Evolutionary conservation across 53 echinoderm and acorn worm species (phyloP).

Genomic region (Apostichopus leukothele): DNA sequence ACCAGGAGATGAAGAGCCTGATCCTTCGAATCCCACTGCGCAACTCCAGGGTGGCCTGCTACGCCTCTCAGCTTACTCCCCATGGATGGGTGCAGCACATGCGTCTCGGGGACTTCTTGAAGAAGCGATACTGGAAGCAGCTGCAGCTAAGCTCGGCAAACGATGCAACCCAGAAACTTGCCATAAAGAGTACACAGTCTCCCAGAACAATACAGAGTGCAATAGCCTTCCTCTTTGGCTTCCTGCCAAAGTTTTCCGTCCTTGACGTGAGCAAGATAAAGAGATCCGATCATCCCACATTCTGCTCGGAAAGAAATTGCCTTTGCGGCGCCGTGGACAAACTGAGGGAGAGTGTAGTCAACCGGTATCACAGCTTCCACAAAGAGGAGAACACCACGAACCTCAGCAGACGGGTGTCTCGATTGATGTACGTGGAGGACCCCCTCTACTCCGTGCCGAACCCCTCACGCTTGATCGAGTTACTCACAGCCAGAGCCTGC

Average conservation of each 20-base stretch:
- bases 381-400: conserved; percentile 45
- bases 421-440: conserved; percentile 44
- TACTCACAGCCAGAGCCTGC: conserved; percentile 67
- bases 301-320: conserved; percentile 70
- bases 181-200: conserved; percentile 66
- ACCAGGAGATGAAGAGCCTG: conserved; percentile 38
- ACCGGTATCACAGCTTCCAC: conserved; percentile 32
- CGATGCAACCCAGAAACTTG: conserved; percentile 42
- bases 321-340: conserved; percentile 59
- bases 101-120: conserved; percentile 65
- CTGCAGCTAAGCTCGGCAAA: conserved; percentile 49
- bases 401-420: conserved; percentile 53
- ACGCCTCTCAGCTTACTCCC: conserved; percentile 77
- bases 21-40: conserved; percentile 59
- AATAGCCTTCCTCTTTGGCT: conserved; percentile 86
- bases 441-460: conserved; percentile 7
- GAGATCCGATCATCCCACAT: conserved; percentile 44
- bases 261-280: conserved; percentile 57
- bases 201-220: conserved; percentile 86
- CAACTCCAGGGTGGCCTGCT: conserved; percentile 44
- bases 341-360: conserved; percentile 49
- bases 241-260: conserved; percentile 65
- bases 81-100: conserved; percentile 89
- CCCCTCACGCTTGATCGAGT: conserved; percentile 60
- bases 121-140: conserved; percentile 54